Percentiles rank a stretch among this genome's conserved stretches.
phyloP scores from a whole-genome alignment of 2,888 invertebrate species.

The Auanema freiburgensis region DNA sequence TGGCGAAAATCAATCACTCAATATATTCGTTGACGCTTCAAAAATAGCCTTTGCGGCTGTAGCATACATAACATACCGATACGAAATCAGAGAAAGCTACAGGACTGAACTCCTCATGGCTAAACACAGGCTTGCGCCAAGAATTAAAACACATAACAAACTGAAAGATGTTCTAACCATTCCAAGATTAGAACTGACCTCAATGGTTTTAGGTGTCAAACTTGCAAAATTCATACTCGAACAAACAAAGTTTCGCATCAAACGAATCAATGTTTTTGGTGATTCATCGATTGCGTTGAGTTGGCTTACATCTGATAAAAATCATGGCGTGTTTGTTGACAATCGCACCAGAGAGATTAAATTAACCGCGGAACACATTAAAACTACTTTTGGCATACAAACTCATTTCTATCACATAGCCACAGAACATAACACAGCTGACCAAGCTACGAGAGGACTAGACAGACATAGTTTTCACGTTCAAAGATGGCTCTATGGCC shows the following conservation, averaged over 20 bases:
- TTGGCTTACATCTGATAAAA: not conserved
- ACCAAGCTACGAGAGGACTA: constrained; percentile 7
- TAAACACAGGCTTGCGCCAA: not conserved
- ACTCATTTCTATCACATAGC: constrained; percentile 1
- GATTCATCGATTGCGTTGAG: constrained; percentile 1
- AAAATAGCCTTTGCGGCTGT: not conserved
- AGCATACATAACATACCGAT: not conserved
- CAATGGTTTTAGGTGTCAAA: not conserved
- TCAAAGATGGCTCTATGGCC: constrained; percentile 1
- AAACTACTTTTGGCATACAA: not conserved
- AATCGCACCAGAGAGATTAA: constrained; percentile 6
- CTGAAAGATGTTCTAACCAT: not conserved
- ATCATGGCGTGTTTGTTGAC: not conserved
- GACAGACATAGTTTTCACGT: not conserved
- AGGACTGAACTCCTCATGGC: not conserved
- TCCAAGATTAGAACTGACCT: constrained; percentile 6
- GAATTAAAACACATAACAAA: not conserved
- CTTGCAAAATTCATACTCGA: not conserved
- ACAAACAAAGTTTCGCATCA: not conserved
- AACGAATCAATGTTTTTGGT: not conserved
- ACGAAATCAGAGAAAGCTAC: not conserved
- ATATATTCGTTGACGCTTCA: not conserved
- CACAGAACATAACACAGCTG: constrained; percentile 11
- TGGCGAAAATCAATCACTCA: not conserved
- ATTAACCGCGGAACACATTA: not conserved